Evolutionary conservation across 2,113 vertebrate species (phyloP), one percentile per base, ranked within the genome.

Genomic region (Donacobius atricapilla): DNA sequence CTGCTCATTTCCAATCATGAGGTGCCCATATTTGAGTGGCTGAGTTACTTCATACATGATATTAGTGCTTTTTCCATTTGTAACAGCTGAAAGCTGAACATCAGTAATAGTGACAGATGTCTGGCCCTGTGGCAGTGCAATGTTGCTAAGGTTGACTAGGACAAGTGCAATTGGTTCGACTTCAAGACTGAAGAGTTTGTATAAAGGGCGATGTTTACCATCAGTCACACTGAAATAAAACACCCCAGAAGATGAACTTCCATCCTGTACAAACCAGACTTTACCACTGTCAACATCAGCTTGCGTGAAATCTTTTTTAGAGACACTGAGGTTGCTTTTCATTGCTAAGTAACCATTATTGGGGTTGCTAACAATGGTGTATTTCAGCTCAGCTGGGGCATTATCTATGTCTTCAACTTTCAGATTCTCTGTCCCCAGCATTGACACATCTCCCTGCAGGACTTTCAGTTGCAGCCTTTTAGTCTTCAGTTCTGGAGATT

Each of bases 211-310:
- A 77, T 99, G 99, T 53, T 98, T 97, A 30, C 99, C 99, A 84
- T 99, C 99, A 3, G 98, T 99, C 77, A 99, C 98, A 13, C 98
- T 99, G 79, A 99, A 99, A 97, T 99, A 99, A 93, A 99, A 99
- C 8, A 98, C 98, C 7, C 98, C 98, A 15, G 99, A 99, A 22
- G 92, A 96, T 7, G 98, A 91, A 82, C 98, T 98, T 94, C 99
- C 98, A 83, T 99, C 99, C 30, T 99, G 98, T 68, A 99, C 69
- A 93, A 99, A 99, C 97, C 97, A 98, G n/a, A 99, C 61, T 28
- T 96, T 93, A 63, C 96, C 97, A 50, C 91, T 96, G 94, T 99
- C 98, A 37, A 99, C 96, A 94, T 99, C 98, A 23, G 98, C 98
- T 96, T 99, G 99, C 18, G 98, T 99, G 91, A 99, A 99, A 56